Evolutionary conservation across 2,797 vertebrate species (phyloP).

Genomic region (Rhincodon typus): DNA sequence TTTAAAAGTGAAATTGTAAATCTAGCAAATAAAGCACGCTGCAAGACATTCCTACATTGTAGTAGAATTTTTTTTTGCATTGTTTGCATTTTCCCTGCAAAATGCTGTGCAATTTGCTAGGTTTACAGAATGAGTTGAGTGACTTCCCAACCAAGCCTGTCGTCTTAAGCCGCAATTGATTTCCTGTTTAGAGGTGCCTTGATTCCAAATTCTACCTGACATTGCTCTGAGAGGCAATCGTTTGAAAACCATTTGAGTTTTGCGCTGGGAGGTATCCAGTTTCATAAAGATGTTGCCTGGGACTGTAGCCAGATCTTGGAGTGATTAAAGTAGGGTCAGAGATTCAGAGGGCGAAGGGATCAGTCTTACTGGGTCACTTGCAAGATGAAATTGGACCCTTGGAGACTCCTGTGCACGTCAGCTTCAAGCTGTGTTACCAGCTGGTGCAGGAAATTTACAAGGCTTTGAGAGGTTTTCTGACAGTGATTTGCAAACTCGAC

Average conservation of each 20-base stretch:
- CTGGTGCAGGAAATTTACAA: not conserved
- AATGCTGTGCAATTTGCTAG: not conserved
- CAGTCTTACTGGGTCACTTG: not conserved
- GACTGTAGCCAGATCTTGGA: not conserved
- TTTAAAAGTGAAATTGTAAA: not conserved
- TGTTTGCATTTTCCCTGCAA: not conserved
- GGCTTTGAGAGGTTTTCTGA: not conserved
- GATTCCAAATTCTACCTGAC: not conserved
- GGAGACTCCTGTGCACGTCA: not conserved
- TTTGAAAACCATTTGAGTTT: not conserved
- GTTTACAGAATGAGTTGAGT: not conserved
- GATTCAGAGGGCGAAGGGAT: not conserved
- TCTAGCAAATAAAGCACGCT: not conserved
- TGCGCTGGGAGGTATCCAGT: not conserved
- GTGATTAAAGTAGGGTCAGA: not conserved
- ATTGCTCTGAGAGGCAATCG: not conserved
- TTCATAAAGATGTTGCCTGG: not conserved
- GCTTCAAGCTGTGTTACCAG: not conserved
- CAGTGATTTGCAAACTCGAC: not conserved
- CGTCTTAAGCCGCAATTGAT: not conserved
- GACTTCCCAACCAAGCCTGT: not conserved
- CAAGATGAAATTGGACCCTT: not conserved
- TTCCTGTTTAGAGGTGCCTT: not conserved
- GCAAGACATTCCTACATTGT: not conserved
- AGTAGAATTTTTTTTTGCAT: not conserved